Evolutionary conservation across 2,113 vertebrate species (phyloP).

Genomic region (Neopipo cinnamomea): DNA sequence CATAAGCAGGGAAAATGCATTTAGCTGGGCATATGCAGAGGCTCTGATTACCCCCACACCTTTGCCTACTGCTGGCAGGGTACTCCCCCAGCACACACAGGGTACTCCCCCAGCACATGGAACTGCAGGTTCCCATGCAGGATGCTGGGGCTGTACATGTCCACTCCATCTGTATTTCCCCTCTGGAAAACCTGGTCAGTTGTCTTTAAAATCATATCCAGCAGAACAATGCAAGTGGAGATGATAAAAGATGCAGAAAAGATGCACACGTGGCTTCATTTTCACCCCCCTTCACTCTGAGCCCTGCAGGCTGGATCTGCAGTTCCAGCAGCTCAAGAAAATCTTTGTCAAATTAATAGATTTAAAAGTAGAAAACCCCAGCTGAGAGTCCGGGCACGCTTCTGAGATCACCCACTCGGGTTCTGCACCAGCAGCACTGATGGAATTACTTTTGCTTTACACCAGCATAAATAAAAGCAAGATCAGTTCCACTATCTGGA

Average conservation of each 20-base stretch:
- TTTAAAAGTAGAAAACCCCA: conserved; percentile 43
- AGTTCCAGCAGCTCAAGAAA: conserved; percentile 26
- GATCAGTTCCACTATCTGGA: conserved; percentile 38
- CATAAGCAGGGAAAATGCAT: not conserved
- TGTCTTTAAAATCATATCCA: not conserved
- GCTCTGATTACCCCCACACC: not conserved
- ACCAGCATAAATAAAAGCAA: conserved; percentile 50
- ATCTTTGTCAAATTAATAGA: conserved; percentile 59
- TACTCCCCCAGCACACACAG: not conserved
- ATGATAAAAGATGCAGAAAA: conserved; percentile 27
- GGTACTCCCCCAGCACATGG: not conserved
- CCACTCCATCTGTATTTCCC: not conserved
- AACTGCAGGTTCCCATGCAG: not conserved
- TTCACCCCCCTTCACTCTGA: conserved; percentile 2
- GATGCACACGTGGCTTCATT: not conserved
- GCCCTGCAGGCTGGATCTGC: conserved; percentile 49
- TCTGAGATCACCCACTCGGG: not conserved
- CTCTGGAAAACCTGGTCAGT: not conserved
- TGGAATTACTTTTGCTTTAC: conserved; percentile 53
- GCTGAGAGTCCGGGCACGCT: not conserved
- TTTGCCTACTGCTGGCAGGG: not conserved
- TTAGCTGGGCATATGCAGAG: not conserved
- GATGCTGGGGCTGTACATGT: not conserved
- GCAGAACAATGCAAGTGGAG: conserved; percentile 23
- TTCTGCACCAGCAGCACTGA: conserved; percentile 36